Evolutionary conservation across 1,140 invertebrate species (phyloP).

Genomic region (Hylaeus volcanicus): DNA sequence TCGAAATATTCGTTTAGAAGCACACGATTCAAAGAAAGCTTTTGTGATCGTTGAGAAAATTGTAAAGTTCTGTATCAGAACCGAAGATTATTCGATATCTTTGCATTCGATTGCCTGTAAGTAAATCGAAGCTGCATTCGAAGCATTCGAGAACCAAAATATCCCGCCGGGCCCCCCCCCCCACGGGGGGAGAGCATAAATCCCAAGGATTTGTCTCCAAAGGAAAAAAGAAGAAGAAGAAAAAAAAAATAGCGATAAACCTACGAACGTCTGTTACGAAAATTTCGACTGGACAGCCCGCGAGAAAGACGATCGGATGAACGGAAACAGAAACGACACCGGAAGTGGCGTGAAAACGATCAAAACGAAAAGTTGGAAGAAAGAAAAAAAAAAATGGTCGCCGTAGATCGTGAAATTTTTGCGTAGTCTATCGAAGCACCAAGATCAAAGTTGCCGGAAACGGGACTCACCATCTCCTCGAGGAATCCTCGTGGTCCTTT

Average conservation of each 20-base stretch:
- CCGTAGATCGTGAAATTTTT: conserved; percentile 67
- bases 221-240: not conserved
- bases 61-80: no score
- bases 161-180: no score
- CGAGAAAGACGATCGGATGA: conserved; percentile 8
- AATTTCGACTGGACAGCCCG: not conserved
- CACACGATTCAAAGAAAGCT: no score
- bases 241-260: not conserved
- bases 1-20: no score
- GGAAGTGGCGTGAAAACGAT: conserved; percentile 3
- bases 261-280: not conserved
- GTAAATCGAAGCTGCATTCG: no score
- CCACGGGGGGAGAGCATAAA: no score
- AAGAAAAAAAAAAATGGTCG: no score
- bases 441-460: conserved; percentile 76
- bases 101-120: no score
- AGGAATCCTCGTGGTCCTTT: not conserved
- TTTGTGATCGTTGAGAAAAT: no score
- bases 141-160: no score
- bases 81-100: no score
- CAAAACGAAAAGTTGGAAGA: not conserved
- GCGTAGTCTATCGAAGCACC: conserved; percentile 80
- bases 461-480: conserved; percentile 71
- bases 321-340: not conserved
- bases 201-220: no score